These are phyloP conservation scores for Mechanitis mazaeus DNA, from an alignment of 2,888 invertebrate genomes.

Conservation along the genomic window DNA sequence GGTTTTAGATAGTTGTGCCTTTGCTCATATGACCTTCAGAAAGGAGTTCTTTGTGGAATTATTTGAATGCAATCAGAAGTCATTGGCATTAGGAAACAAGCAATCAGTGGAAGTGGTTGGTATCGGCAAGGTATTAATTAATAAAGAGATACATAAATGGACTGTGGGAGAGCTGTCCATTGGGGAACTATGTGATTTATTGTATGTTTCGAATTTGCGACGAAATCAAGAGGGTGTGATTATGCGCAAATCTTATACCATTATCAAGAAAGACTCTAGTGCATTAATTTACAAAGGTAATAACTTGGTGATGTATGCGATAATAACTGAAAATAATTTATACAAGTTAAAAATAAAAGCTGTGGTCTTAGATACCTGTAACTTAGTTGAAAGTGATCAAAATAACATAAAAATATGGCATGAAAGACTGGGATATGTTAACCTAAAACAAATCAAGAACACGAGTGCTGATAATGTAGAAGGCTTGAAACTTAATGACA, in stretches of 20 bases:
- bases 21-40: conserved; percentile 31
- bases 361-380: conserved; percentile 18
- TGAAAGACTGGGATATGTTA: conserved; percentile 25
- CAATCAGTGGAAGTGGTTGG: conserved; percentile 31
- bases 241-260: conserved; percentile 14
- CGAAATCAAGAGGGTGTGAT: conserved; percentile 26
- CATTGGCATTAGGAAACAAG: conserved; percentile 32
- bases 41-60: conserved; percentile 29
- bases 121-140: conserved; percentile 30
- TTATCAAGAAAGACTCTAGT: conserved; percentile 16
- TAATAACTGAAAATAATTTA: conserved; percentile 22
- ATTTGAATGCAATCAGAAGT: conserved; percentile 22
- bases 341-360: conserved; percentile 27
- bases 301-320: conserved; percentile 23
- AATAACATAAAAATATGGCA: conserved; percentile 27
- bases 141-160: conserved; percentile 15
- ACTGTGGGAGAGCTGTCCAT: conserved; percentile 33
- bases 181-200: conserved; percentile 24
- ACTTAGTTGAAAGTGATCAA: conserved; percentile 24
- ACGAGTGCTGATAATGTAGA: conserved; percentile 15
- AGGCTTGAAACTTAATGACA: conserved; percentile 9
- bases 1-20: conserved; percentile 34
- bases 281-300: conserved; percentile 21
- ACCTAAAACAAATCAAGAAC: conserved; percentile 20
- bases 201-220: conserved; percentile 26